phyloP scores from a whole-genome alignment of 2,113 vertebrate genomes.

The Dromiciops gliroides region DNA sequence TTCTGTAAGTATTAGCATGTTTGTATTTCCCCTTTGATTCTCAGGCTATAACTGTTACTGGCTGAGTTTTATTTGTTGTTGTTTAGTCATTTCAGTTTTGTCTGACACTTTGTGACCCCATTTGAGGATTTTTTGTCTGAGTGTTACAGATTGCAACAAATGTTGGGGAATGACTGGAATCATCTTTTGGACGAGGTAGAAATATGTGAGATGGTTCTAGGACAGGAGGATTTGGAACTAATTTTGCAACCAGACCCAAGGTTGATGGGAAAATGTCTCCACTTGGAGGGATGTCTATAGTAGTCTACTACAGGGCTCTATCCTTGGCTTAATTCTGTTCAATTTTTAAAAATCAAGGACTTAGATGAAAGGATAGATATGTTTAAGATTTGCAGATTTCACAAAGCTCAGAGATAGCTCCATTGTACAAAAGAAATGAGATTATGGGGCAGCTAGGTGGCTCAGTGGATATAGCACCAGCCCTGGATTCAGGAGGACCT shows the following conservation, averaged over 20 bases:
- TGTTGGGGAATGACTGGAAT: not conserved
- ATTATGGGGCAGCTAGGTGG: too few species aligned
- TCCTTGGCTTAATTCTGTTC: not conserved
- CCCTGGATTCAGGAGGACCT: too few species aligned
- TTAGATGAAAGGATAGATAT: not conserved
- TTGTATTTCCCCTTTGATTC: not conserved
- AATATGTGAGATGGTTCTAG: not conserved
- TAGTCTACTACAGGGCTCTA: not conserved
- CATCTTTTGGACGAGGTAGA: not conserved
- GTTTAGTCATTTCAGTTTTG: not conserved
- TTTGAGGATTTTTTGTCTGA: not conserved
- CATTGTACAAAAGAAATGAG: not conserved
- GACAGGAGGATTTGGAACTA: not conserved
- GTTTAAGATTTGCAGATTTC: not conserved
- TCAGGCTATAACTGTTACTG: not conserved
- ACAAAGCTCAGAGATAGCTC: not conserved
- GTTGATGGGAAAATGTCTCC: not conserved
- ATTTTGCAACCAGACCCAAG: not conserved
- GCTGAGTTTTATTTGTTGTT: not conserved
- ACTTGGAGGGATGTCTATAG: not conserved
- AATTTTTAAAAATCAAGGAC: not conserved
- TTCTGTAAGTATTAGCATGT: not conserved
- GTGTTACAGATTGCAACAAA: not conserved
- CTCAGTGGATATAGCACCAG: too few species aligned
- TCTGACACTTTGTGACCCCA: not conserved